phyloP scores from a whole-genome alignment of 2,113 vertebrate species.

The Clupea harengus region DNA sequence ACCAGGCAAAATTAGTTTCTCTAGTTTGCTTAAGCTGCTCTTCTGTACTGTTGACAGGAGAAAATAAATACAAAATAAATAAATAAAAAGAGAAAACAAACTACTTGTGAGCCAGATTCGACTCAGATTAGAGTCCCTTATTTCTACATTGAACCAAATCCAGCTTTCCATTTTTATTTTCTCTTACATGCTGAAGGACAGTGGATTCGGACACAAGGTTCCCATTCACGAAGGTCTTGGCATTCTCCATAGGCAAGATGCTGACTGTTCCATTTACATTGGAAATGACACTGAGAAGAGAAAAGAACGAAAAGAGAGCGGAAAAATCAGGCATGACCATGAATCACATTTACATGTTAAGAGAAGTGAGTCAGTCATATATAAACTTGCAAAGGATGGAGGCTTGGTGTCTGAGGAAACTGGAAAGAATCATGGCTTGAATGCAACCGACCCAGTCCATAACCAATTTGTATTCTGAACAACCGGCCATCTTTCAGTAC shows the following conservation, averaged over 20 bases:
- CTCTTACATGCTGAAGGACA: constrained; percentile 86
- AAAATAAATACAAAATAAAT: neutral
- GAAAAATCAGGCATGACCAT: constrained; percentile 9
- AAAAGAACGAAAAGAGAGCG: neutral
- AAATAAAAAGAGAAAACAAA: neutral
- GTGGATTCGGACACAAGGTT: constrained; percentile 75
- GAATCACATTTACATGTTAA: constrained; percentile 11
- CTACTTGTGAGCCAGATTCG: neutral
- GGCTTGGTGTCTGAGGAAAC: neutral
- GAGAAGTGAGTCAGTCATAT: neutral
- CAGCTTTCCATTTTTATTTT: neutral
- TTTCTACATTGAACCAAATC: neutral
- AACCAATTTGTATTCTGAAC: neutral
- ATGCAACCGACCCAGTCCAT: neutral
- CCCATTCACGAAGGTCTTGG: constrained; percentile 90
- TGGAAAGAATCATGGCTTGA: neutral
- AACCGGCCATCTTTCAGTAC: neutral
- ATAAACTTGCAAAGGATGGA: neutral
- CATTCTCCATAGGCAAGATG: constrained; percentile 78
- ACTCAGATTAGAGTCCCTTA: neutral
- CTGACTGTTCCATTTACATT: constrained; percentile 75
- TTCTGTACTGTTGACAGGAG: neutral
- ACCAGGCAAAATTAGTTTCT: neutral
- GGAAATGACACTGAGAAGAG: constrained; percentile 77
- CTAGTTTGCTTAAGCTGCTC: neutral